Evolutionary conservation across 2,797 vertebrate species (phyloP).

Genomic region (Chromis chromis): DNA sequence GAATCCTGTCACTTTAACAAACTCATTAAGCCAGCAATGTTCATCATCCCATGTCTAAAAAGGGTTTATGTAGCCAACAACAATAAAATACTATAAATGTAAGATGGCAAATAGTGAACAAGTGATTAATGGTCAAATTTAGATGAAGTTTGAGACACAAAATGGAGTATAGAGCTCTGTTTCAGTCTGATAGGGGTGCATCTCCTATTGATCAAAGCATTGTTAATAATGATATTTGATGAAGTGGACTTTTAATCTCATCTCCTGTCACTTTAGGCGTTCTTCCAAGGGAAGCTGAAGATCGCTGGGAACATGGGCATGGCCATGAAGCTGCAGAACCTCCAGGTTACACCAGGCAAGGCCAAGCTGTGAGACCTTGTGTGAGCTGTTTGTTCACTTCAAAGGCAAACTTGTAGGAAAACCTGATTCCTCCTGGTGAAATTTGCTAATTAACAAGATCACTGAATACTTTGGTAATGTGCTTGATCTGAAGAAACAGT

Average conservation of each 20-base stretch:
- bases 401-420: no score
- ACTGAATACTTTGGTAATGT: not conserved
- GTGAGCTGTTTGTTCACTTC: not conserved
- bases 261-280: constrained; percentile 84
- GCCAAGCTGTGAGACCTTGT: constrained; percentile 89
- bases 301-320: constrained; percentile 93
- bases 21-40: no score
- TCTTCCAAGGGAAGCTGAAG: constrained; percentile 96
- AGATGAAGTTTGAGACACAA: no score
- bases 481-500: not conserved
- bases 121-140: no score
- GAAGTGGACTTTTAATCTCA: not conserved
- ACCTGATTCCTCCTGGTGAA: not conserved
- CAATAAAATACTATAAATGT: no score
- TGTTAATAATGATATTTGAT: no score
- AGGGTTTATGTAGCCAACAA: no score
- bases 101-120: no score
- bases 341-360: constrained; percentile 90
- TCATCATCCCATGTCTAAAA: no score
- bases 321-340: constrained; percentile 95
- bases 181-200: not conserved
- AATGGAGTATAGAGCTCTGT: no score
- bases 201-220: not conserved
- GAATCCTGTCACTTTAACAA: no score
- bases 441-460: constrained; percentile 5